Conservation (phyloP, 2,113 vertebrate species). For the Psettodes erumei region DNA sequence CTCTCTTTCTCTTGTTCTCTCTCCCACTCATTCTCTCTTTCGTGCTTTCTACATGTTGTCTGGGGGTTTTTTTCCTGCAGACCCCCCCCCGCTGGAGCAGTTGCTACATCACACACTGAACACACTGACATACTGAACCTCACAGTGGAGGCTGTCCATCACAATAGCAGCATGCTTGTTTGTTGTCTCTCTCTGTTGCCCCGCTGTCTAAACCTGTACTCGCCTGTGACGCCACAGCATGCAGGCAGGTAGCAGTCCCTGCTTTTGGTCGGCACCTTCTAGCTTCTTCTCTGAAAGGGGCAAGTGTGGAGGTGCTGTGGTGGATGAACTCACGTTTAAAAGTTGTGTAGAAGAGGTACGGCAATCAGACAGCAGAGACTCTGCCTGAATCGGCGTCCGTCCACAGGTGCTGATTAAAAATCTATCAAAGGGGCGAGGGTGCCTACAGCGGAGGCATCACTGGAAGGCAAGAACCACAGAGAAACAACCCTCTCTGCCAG, state of each 20-base stretch:
- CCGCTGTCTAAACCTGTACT: constrained; percentile 63
- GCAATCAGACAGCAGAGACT: neutral
- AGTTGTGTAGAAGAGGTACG: too few relatives aligned
- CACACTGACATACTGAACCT: constrained; percentile 75
- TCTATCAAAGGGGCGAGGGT: constrained; percentile 15
- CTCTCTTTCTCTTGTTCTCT: constrained; percentile 56
- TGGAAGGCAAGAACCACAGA: constrained; percentile 37
- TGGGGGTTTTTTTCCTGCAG: constrained; percentile 36
- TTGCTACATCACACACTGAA: constrained; percentile 74
- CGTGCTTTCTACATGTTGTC: constrained; percentile 39
- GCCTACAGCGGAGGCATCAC: constrained; percentile 28
- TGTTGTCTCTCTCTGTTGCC: constrained; percentile 74
- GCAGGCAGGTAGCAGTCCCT: constrained; percentile 34
- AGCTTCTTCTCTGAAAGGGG: constrained; percentile 1
- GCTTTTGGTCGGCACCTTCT: constrained; percentile 24
- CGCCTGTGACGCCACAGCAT: constrained; percentile 50
- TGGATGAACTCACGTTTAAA: constrained; percentile 7
- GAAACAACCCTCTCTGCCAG: constrained; percentile 35
- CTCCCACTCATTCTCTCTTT: constrained; percentile 45
- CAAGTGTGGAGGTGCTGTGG: constrained; percentile 29
- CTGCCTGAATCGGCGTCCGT: neutral
- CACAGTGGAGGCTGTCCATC: constrained; percentile 77
- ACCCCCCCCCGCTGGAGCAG: constrained; percentile 70
- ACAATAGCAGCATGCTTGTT: constrained; percentile 72
- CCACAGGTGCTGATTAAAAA: constrained; percentile 29